Base-by-base conservation (phyloP, 2,888 invertebrate species). In the Drosophila neoperkinsi region DNA sequence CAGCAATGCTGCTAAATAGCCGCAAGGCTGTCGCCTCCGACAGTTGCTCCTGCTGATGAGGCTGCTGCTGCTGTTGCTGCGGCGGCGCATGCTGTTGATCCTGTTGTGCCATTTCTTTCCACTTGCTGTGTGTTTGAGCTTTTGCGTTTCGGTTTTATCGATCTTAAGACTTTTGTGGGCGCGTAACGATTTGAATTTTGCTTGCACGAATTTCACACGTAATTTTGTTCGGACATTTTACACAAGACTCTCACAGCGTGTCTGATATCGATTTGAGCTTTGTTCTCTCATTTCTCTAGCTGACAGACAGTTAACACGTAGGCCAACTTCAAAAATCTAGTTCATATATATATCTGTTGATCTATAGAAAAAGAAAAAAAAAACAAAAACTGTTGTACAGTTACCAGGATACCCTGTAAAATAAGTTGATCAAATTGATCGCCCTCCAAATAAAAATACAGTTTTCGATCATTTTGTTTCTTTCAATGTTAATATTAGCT, bases 1-100 rank as follows among this genome's bases (percentile, higher is more conserved):
- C 61, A 16, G 64, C 70, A 28, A 90, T 76, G 46, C 80, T 90
- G 38, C 88, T 90, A 30, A 84, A 79, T 58, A 92, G 66, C 16
- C 91, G 84, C 18, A 91, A 67, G 3, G 90, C 87, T 7, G 82
- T 81, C 9, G 81, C 84, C 70, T 90, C 91, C 21, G 90, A 82
- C 21, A 91, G 33, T 38, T 67, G 61, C 31, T 36, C 25, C 11
- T 43, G 28, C 1, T 43, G 9, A 33, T 11, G 33, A 33, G 33
- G 33, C 11, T 33, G 33, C 18, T 76, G 49, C 88, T 90, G 34
- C 49, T 67, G 61, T 31, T 36, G 30, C 2, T 21, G 9, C 34
- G 49, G 72, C 28, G 25, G 43, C 36, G 55, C n/a, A 18, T 58
- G 55, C 18, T 50, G 41, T 11, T 65, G 41, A 13, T 70, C 67